Base-by-base conservation (phyloP, 2,113 vertebrate genomes). In the Phycodurus eques region DNA sequence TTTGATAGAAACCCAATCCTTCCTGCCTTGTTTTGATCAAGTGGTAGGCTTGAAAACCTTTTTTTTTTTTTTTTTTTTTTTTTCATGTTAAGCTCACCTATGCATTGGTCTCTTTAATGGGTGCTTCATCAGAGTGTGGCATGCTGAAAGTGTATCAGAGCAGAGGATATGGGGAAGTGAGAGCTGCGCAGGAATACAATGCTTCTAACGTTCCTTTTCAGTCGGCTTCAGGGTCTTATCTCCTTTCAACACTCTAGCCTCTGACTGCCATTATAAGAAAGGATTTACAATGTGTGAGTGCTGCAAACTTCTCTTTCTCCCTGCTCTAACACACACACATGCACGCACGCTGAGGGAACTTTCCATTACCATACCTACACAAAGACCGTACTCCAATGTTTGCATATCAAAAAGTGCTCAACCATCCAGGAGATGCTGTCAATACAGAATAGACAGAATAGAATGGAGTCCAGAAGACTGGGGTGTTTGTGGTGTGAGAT, bases 271-370 rank as follows among this genome's bases (percentile, higher is more conserved):
- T 88, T 87, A 88, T 85, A 90, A 88, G 90, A 88, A 90, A 88
- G 90, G 92, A 93, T 93, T 93, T 93, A 92, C 89, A 90, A 91
- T 90, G 86, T 84, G 87, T 65, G 79, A 84, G 82, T 44, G 59
- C 74, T 86, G 79, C 80, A 83, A 88, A 89, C 84, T 89, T 82
- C 81, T 83, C 77, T 77, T 61, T 83, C 73, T 71, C 66, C 73
- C 31, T 56, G 70, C 60, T 66, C 63, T 71, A 63, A 57, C 42
- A 75, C 49, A 69, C 47, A 62, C 67, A 71, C 64, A 65, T 39
- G n/a, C 46, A 59, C 46, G 17, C 20, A 15, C 53, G 13, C 10
- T 17, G 19, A 61, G 27, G 65, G 56, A 80, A 84, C 81, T 65
- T 27, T 39, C 83, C 59, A 85, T 89, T 89, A 86, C 75, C 83